Evolutionary conservation across 2,888 invertebrate species (phyloP).

Genomic region (Tromatobia lineatoria): DNA sequence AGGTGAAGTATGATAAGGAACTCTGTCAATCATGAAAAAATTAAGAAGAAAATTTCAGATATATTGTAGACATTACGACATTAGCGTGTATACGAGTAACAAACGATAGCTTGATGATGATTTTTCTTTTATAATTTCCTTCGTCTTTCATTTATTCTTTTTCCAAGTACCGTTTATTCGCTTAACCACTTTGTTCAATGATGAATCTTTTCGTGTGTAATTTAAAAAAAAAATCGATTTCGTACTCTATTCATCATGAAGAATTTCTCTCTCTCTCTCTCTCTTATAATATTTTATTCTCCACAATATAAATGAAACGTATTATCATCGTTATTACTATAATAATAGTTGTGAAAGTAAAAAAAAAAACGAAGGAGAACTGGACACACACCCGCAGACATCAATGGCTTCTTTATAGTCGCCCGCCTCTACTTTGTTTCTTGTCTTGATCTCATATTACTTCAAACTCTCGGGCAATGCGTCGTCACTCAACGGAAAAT

Average conservation of each 20-base stretch:
- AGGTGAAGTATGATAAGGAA: conserved; percentile 15
- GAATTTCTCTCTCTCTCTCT: neutral
- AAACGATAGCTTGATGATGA: conserved; percentile 23
- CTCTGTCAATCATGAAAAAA: conserved; percentile 4
- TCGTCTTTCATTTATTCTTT: conserved; percentile 18
- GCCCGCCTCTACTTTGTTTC: conserved; percentile 17
- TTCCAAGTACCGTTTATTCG: conserved; percentile 9
- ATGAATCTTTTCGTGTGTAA: neutral
- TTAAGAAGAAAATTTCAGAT: conserved; percentile 30
- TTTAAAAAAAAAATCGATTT: conserved; percentile 1
- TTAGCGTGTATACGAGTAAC: conserved; percentile 35
- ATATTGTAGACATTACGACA: conserved; percentile 32
- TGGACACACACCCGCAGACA: conserved; percentile 28
- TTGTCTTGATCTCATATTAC: neutral
- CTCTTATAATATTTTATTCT: conserved; percentile 9
- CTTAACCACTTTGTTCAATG: conserved; percentile 34
- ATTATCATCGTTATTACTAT: conserved; percentile 15
- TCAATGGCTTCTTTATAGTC: conserved; percentile 39
- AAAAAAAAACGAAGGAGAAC: conserved; percentile 41
- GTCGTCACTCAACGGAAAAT: conserved; percentile 27
- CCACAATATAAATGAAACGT: conserved; percentile 20
- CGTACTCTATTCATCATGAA: neutral
- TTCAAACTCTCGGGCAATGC: conserved; percentile 15
- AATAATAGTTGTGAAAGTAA: conserved; percentile 41
- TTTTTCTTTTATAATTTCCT: conserved; percentile 12